Base-by-base conservation (phyloP, 2,888 invertebrate species). In the Diachrysia chrysitis region DNA sequence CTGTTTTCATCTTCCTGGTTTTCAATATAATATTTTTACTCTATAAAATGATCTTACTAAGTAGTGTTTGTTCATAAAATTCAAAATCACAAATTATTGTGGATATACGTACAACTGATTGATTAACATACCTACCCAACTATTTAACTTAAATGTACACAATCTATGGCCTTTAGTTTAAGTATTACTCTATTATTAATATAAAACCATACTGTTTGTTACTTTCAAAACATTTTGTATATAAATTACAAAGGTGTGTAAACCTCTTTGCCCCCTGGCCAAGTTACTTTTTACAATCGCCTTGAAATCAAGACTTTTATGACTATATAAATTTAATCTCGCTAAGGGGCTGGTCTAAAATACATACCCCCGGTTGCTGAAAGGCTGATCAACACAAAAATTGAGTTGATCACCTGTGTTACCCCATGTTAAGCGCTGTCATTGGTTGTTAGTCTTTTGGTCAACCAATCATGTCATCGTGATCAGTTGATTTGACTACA, bases 81-180 rank as follows among this genome's bases (percentile, higher is more conserved):
- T 54, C 16, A 54, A 54, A 25, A 7, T 54, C 9, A 25, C 14
- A 17, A 59, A 63, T 55, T 3, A 32, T 56, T 57, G 25, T 19
- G 25, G 17, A 53, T 63, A 21, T 32, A 42, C 61, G 55, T 14
- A 35, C 63, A 21, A 10, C 46, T 55, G 29, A 51, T 37, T 32
- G 25, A 62, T 48, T 48, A 48, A 58, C 51, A 57, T 51, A 59
- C 57, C 60, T 63, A 58, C 68, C 51, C 64, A 68, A 71, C 69
- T 72, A 77, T 64, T 69, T 66, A 65, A 53, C 73, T 71, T 76
- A 73, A 63, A 71, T 73, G 71, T 83, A 81, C 76, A 78, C 78
- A 82, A 74, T 74, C 76, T 83, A 85, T 85, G 85, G 85, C 85
- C 79, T 70, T 84, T 61, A 66, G 63, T 74, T 76, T 62, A 67